Evolutionary conservation across 2,888 invertebrate genomes (phyloP), one percentile per base, ranked within the genome.

Genomic region (Alloplasta piceator): DNA sequence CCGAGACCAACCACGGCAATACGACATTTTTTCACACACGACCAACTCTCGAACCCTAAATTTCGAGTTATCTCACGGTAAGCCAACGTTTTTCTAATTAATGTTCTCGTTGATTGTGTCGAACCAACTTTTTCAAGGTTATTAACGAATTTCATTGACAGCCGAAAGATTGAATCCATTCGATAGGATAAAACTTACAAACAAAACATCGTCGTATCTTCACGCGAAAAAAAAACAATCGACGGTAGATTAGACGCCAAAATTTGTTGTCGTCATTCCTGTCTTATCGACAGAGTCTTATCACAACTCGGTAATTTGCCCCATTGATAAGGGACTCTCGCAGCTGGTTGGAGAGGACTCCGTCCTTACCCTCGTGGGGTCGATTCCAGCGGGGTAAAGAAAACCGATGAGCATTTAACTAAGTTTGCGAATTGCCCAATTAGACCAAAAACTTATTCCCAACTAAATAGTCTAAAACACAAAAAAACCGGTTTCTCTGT

Each of bases 1-100:
- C 81, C 81, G 26, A 82, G 52, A 6, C 81, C 70, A n/a, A 83
- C 75, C 16, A 82, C 78, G 4, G 81, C 71, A 6, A 78, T 75
- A 6, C 78, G 50, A 52, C 81, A 83, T 55, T 52, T 66, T 16
- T 55, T 55, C 10, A 39, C 39, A 6, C 6, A 36, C 10, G 10
- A 7, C 36, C 36, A 68, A 38, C 14, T 68, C 6, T 41, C 26
- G 10, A 5, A 14, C 26, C n/a, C 56, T 9, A 16, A 55, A 39
- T 36, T 38, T 38, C 12, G 10, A 56, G 39, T 6, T 56, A 58
- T 58, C 38, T 55, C 36, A 0, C 4, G 26, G 38, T 14, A 7
- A 56, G n/a, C 58, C 68, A 6, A 68, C 12, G 68, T 36, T 52
- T 16, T 55, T n/a, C 16, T 12, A 9, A 6, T 10, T n/a, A 39